Conservation (phyloP, 2,888 invertebrate genomes). For the Watsonalla binaria region DNA sequence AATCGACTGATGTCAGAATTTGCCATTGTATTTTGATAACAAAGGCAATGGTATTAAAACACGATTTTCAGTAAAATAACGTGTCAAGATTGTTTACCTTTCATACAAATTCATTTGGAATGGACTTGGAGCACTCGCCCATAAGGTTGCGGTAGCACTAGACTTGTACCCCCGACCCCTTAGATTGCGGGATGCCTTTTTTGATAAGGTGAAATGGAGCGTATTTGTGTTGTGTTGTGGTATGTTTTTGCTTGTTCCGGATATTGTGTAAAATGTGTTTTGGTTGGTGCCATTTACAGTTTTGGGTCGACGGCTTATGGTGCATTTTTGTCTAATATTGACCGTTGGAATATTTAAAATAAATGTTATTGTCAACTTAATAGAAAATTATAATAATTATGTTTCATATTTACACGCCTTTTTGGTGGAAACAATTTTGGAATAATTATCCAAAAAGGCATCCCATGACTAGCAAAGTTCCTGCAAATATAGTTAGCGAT, state of each 20-base stretch:
- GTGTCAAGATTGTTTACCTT: too few species aligned
- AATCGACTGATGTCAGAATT: too few species aligned
- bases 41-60: too few species aligned
- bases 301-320: background rate
- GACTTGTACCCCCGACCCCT: slow-evolving; percentile 11
- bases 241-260: slow-evolving; percentile 3
- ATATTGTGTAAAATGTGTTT: background rate
- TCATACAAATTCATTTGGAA: too few species aligned
- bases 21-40: too few species aligned
- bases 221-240: slow-evolving; percentile 9
- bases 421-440: background rate
- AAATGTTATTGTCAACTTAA: too few species aligned
- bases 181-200: slow-evolving; percentile 18
- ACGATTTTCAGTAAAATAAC: too few species aligned
- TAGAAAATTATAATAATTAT: background rate
- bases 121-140: too few species aligned
- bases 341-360: too few species aligned
- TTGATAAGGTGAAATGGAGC: slow-evolving; percentile 13
- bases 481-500: slow-evolving; percentile 43
- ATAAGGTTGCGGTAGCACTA: slow-evolving; percentile 24
- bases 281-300: background rate
- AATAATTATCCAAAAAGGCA: slow-evolving; percentile 37
- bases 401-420: background rate
- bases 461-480: slow-evolving; percentile 27
- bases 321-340: too few species aligned